Percentiles rank a stretch among this genome's conserved stretches.
Evolutionary conservation across 2,888 invertebrate genomes (phyloP).

Genomic region (Isoperla grammatica): DNA sequence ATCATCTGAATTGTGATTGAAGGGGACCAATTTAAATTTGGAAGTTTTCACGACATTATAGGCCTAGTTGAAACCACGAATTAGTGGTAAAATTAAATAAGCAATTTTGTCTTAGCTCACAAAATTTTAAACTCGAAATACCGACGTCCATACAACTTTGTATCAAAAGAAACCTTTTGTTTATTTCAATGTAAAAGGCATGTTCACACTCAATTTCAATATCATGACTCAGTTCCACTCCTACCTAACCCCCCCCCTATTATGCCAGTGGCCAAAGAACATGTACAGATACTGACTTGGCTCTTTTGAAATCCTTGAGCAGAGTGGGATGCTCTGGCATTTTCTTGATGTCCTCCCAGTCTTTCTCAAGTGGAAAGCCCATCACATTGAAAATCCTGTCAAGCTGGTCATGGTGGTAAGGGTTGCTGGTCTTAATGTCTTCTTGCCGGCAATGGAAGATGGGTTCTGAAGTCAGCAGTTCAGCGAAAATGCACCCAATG

Average conservation of each 20-base stretch:
- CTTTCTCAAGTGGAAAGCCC: constrained; percentile 97
- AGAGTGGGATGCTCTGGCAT: constrained; percentile 98
- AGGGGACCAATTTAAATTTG: too few relatives aligned
- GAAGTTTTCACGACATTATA: too few relatives aligned
- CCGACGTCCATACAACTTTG: too few relatives aligned
- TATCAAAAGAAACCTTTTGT: too few relatives aligned
- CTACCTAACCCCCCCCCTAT: neutral
- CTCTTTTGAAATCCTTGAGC: constrained; percentile 91
- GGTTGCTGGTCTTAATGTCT: constrained; percentile 98
- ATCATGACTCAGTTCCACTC: neutral
- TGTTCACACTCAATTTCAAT: constrained; percentile 19
- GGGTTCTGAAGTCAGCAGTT: constrained; percentile 96
- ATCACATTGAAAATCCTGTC: constrained; percentile 98
- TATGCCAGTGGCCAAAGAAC: neutral
- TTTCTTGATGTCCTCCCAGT: constrained; percentile 98
- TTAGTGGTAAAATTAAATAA: too few relatives aligned
- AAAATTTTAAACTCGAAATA: too few relatives aligned
- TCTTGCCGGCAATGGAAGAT: constrained; percentile 99
- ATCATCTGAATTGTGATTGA: too few relatives aligned
- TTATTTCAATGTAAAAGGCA: too few relatives aligned
- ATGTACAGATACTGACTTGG: constrained; percentile 58
- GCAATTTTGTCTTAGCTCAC: too few relatives aligned
- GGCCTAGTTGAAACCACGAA: too few relatives aligned
- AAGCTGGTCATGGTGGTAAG: constrained; percentile 97
- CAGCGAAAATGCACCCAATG: constrained; percentile 98